phyloP scores from a whole-genome alignment of 2,113 vertebrate genomes.

The Pipra filicauda region DNA sequence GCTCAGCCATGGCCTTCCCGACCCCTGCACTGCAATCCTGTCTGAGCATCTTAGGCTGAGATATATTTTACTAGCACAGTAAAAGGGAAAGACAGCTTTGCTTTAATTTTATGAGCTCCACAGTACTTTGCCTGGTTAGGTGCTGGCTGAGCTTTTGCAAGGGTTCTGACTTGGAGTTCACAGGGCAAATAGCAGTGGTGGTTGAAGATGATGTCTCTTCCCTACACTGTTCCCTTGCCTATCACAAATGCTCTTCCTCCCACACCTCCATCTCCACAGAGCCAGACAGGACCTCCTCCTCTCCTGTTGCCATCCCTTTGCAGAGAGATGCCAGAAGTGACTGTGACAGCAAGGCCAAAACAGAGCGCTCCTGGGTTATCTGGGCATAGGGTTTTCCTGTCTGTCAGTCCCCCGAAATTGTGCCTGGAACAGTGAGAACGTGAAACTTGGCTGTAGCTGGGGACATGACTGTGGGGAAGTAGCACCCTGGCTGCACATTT shows the following conservation, averaged over 20 bases:
- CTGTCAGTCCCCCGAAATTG: neutral
- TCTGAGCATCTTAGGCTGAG: neutral
- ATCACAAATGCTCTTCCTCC: neutral
- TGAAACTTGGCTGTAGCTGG: neutral
- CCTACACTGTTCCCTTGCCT: rapidly evolving
- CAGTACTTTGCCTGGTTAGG: neutral
- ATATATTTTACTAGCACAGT: neutral
- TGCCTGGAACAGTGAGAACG: neutral
- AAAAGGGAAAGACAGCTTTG: neutral
- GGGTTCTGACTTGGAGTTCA: neutral
- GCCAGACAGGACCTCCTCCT: neutral
- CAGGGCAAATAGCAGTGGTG: rapidly evolving
- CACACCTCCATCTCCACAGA: neutral
- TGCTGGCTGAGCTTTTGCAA: neutral
- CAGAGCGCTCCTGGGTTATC: rapidly evolving
- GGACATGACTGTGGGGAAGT: neutral
- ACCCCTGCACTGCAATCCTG: neutral
- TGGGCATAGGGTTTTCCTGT: rapidly evolving
- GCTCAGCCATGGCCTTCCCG: neutral
- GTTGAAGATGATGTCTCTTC: neutral
- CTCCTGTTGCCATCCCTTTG: neutral
- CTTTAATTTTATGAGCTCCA: neutral
- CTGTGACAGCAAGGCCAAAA: neutral
- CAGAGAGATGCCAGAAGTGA: neutral
- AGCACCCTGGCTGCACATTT: neutral